Percentiles rank a stretch among this genome's conserved stretches.
These are phyloP conservation scores for Papio anubis DNA, from an alignment of 2,113 vertebrate genomes.

Conservation along the genomic window DNA sequence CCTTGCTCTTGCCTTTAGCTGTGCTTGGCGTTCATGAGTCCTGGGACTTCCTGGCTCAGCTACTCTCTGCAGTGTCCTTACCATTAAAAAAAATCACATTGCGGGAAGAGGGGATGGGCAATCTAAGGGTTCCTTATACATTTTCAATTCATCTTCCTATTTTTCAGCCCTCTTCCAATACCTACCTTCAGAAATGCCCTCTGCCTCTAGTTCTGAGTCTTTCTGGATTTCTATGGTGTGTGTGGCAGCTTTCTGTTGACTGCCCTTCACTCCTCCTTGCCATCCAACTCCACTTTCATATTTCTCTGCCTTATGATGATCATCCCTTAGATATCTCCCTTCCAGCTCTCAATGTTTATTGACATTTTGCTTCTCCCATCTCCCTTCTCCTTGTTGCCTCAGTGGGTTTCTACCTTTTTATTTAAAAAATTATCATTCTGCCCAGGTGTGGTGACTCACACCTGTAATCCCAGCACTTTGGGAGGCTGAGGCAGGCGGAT, in stretches of 20 bases:
- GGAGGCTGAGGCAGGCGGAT: no score
- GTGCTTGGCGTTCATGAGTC: background rate
- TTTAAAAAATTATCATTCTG: background rate
- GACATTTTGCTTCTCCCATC: background rate
- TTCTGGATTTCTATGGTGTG: background rate
- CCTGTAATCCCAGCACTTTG: no score
- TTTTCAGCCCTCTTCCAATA: background rate
- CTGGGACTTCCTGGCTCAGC: background rate
- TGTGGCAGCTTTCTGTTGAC: background rate
- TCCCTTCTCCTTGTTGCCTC: background rate
- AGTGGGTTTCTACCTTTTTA: background rate
- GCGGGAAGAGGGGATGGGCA: no score
- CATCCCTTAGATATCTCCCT: background rate
- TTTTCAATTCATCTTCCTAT: background rate
- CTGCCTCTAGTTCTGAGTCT: background rate
- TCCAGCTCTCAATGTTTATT: background rate
- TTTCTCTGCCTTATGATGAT: no score
- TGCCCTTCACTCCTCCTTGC: background rate
- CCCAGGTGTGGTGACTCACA: rapidly evolving
- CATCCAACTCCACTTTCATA: background rate
- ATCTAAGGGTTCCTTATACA: background rate
- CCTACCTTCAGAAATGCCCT: background rate
- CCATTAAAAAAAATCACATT: background rate
- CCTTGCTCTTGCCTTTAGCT: background rate
- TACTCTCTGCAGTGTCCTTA: background rate